Evolutionary conservation across 2,113 vertebrate genomes (phyloP), one percentile per base, ranked within the genome.

Genomic region (Dipodomys spectabilis): DNA sequence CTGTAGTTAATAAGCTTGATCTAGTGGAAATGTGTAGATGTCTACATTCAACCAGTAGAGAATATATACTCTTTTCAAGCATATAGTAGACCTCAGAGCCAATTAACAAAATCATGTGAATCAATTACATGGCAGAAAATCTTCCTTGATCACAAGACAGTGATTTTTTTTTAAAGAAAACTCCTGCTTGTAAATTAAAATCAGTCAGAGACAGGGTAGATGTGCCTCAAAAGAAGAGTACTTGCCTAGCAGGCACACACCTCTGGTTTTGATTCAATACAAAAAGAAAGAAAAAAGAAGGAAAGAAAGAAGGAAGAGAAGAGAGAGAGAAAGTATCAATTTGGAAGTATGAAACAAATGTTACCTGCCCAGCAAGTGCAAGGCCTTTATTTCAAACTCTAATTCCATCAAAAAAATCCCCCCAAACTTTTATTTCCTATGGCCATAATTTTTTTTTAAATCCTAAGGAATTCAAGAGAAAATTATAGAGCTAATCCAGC

Each of bases 401-500:
- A 64, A 25, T 64, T 7, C 20, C 62, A 64, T 9, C 19, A 1
- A 23, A 20, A 20, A 45, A 75, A 57, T 57, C 53, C 53, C 15
- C 53, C 53, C 53, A 57, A 57, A 57, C 23, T 30, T 93, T 28
- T 39, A 4, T 82, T 92, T 39, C 12, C 39, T 32, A 78, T 60
- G 49, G 7, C 53, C 53, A 53, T 45, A 20, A 35, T 82, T 0
- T 28, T 10, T 35, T 45, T 28, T 10, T 22, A 93, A 83, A 83
- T 68, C 18, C 82, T 80, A 57, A 65, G 49, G n/a, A 92, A 83
- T 86, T n/a, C 32, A 39, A 25, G 75, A 83, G 53, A 90, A 93
- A 82, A 89, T 27, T 32, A 20, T 28, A 64, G n/a, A 60, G 75
- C 44, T 80, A 81, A 32, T 81, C 57, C 75, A 88, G 62, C n/a